Evolutionary conservation across 2,888 invertebrate genomes (phyloP).

Genomic region (Bombyx huttoni): DNA sequence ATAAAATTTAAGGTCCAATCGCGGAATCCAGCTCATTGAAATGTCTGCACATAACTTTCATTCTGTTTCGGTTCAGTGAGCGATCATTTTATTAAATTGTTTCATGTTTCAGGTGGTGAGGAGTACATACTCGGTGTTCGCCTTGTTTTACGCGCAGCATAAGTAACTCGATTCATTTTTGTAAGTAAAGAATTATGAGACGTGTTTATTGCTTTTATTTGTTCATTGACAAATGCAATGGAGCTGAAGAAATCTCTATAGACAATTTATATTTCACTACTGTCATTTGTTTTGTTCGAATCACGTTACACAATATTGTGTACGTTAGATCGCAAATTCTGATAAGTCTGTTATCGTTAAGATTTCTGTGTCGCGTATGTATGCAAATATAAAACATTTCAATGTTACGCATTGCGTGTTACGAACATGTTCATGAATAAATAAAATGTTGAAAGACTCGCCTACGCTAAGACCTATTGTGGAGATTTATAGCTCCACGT

Average conservation of each 20-base stretch:
- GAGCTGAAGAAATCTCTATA: not conserved
- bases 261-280: not conserved
- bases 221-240: not conserved
- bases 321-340: conserved; percentile 29
- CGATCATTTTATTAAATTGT: conserved; percentile 11
- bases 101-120: conserved; percentile 44
- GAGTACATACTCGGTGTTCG: conserved; percentile 51
- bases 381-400: conserved; percentile 25
- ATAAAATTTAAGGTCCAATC: not conserved
- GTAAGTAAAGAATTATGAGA: too few relatives aligned
- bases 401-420: conserved; percentile 20
- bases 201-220: not conserved
- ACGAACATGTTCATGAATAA: conserved; percentile 21
- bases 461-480: conserved; percentile 10
- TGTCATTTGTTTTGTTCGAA: conserved; percentile 9
- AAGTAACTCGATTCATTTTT: conserved; percentile 12
- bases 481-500: conserved; percentile 10
- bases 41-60: conserved; percentile 2
- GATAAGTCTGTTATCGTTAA: conserved; percentile 39
- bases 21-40: conserved; percentile 1
- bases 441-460: conserved; percentile 18
- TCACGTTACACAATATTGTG: conserved; percentile 28
- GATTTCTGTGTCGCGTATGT: conserved; percentile 36
- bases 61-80: conserved; percentile 11
- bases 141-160: conserved; percentile 46